Base-by-base conservation (phyloP, 2,113 vertebrate genomes). In the Sus scrofa region DNA sequence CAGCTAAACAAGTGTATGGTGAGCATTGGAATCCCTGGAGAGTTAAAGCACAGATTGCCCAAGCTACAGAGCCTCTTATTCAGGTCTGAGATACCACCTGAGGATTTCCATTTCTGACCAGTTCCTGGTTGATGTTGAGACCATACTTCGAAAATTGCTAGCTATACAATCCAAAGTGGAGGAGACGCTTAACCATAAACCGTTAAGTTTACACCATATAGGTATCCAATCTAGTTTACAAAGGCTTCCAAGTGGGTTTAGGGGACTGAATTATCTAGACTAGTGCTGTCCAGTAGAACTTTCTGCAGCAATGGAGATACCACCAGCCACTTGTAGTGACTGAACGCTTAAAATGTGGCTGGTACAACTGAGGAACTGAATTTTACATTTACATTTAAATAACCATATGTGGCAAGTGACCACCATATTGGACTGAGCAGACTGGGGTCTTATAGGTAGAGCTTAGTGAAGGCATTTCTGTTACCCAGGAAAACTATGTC, bases 341-440 rank as follows among this genome's bases (percentile, higher is more conserved):
- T 22, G 10, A 82, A 88, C 63, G 8, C 50, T 89, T 62, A 52
- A 65, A 58, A 27, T 54, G 20, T 1, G 1, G 67, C 89, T 34
- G 27, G 32, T 58, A 6, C 32, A 58, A 20, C 7, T 1, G 9
- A 88, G 18, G 54, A 37, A 34, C 11, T 81, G 50, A 54, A 27
- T 77, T 92, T 93, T 74, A 71, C 32, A 39, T 94, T 87, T 93
- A 65, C 68, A 74, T 89, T 71, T 54, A 39, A 68, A 83, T 54
- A 82, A 62, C 12, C 34, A 24, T 6, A 2, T 32, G 26, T 82
- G 39, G 50, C 73, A 70, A 34, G n/a, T 77, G 34, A 22, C 19
- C 11, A 4, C 22, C 16, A 19, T 32, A 37, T 20, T 73, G 9
- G 34, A 74, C 27, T 39, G 11, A 6, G 12, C n/a, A 22, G 26